phyloP scores from a whole-genome alignment of 2,113 vertebrate genomes.

The Xenopus tropicalis region UCB_Xtro_10.0 CM004448.2:139043501-139044000 shows the following conservation, averaged over 20 bases:
- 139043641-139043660: no score
- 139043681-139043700: no score
- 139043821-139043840: not conserved
- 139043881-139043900: not conserved
- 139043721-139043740: no score
- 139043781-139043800: not conserved
- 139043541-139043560: no score
- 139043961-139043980: not conserved
- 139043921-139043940: not conserved
- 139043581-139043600: no score
- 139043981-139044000: not conserved
- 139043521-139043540: no score
- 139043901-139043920: not conserved
- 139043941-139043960: not conserved
- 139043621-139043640: no score
- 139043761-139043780: not conserved
- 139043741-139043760: not conserved
- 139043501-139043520: no score
- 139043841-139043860: not conserved
- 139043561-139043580: no score
- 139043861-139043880: conserved; percentile 2
- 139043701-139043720: no score
- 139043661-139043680: no score
- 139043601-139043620: no score
- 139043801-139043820: not conserved